Conservation (phyloP, 2,888 invertebrate genomes). For the Cheilosia pagana region DNA sequence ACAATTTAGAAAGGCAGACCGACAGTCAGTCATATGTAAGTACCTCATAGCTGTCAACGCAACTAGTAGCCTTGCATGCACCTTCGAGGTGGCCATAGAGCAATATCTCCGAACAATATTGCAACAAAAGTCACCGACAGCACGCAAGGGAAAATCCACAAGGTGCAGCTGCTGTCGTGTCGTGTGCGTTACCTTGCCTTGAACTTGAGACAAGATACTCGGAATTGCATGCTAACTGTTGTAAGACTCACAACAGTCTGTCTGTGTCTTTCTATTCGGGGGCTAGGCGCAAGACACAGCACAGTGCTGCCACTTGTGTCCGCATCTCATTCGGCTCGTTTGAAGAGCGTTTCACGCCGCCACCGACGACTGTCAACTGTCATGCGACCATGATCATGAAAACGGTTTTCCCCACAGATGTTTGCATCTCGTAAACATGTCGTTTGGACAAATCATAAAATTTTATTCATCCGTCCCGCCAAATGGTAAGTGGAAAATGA, state of each 20-base stretch:
- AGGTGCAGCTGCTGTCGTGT: constrained; percentile 59
- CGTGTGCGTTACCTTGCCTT: constrained; percentile 54
- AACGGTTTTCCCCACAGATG: constrained; percentile 43
- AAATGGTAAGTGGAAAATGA: not conserved
- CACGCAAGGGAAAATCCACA: constrained; percentile 30
- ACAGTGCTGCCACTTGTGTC: constrained; percentile 43
- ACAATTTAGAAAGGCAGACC: constrained; percentile 54
- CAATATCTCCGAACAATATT: constrained; percentile 45
- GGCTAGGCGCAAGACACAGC: not conserved
- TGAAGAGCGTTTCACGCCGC: constrained; percentile 21
- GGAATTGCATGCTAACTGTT: constrained; percentile 37
- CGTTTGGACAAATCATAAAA: constrained; percentile 34
- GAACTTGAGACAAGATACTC: constrained; percentile 70
- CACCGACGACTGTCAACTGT: constrained; percentile 5
- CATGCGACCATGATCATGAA: constrained; percentile 43
- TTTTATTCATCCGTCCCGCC: constrained; percentile 11
- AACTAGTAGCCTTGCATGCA: constrained; percentile 50
- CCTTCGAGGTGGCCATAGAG: constrained; percentile 41
- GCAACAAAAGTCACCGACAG: constrained; percentile 34
- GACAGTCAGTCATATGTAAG: not conserved
- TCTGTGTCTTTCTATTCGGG: constrained; percentile 10
- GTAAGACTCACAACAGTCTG: constrained; percentile 26
- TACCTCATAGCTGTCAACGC: constrained; percentile 39
- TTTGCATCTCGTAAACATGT: constrained; percentile 37
- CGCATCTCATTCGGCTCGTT: constrained; percentile 30